phyloP scores from a whole-genome alignment of 2,888 invertebrate species.

The Drosophila rellima region DNA sequence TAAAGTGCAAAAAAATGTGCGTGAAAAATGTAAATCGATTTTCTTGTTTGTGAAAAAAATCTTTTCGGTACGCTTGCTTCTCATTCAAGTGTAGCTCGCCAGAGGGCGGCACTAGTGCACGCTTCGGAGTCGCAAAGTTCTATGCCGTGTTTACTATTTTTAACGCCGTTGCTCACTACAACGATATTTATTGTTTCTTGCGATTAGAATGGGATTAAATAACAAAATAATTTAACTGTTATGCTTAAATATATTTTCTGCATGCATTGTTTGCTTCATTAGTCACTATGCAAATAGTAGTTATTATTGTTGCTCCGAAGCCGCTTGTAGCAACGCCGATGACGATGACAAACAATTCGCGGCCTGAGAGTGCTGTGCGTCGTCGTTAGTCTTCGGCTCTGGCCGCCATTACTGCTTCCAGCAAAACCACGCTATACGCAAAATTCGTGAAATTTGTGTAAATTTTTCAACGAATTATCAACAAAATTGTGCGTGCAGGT shows the following conservation, averaged over 20 bases:
- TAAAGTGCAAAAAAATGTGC: slow-evolving; percentile 81
- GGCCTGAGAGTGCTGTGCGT: slow-evolving; percentile 64
- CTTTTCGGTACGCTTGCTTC: slow-evolving; percentile 59
- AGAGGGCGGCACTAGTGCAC: slow-evolving; percentile 55
- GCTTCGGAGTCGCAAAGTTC: slow-evolving; percentile 65
- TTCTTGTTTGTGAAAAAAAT: slow-evolving; percentile 83
- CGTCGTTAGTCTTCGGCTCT: slow-evolving; percentile 77
- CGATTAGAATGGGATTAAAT: slow-evolving; percentile 12
- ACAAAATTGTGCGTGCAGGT: slow-evolving; percentile 72
- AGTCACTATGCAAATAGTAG: slow-evolving; percentile 14
- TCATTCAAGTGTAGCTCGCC: slow-evolving; percentile 48
- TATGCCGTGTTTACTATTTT: slow-evolving; percentile 52
- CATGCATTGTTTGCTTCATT: slow-evolving; percentile 24
- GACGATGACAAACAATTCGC: slow-evolving; percentile 46
- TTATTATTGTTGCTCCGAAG: slow-evolving; percentile 25
- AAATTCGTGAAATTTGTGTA: slow-evolving; percentile 79
- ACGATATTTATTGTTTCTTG: slow-evolving; percentile 35
- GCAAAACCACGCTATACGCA: slow-evolving; percentile 84
- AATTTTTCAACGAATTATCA: slow-evolving; percentile 72
- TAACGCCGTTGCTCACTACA: slow-evolving; percentile 55
- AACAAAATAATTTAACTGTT: slow-evolving; percentile 15
- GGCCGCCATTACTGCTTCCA: slow-evolving; percentile 93
- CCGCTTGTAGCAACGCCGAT: slow-evolving; percentile 31
- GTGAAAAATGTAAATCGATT: slow-evolving; percentile 85
- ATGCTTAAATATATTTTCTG: slow-evolving; percentile 16